A percentile compares a stretch with the other conserved stretches of the same genome.
These are phyloP conservation scores for Amiota mariae DNA, from an alignment of 2,888 invertebrate species.

Conservation along the genomic window DNA sequence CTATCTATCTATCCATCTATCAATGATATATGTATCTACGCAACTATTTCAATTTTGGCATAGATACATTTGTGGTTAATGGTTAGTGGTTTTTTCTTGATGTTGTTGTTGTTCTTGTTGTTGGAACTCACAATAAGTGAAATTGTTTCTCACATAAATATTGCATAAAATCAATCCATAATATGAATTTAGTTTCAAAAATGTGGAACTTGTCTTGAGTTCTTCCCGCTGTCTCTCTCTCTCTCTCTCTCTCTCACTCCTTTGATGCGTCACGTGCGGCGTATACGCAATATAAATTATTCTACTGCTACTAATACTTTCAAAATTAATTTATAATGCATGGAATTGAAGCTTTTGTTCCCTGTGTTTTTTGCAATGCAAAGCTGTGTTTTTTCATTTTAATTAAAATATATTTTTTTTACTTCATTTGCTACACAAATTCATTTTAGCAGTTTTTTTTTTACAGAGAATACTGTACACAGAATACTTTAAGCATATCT, in stretches of 20 bases:
- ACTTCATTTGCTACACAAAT: too few relatives aligned
- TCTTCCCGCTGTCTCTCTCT: not conserved
- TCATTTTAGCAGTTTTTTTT: conserved; percentile 14
- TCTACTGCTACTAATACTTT: not conserved
- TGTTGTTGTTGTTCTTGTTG: too few relatives aligned
- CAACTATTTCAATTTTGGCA: not conserved
- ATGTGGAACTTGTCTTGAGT: not conserved
- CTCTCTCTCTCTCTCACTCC: not conserved
- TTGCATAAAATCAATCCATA: conserved; percentile 9
- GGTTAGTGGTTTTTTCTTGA: too few relatives aligned
- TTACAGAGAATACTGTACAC: conserved; percentile 24
- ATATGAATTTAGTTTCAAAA: too few relatives aligned
- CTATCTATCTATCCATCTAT: not conserved
- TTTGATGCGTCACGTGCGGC: not conserved
- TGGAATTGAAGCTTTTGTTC: too few relatives aligned
- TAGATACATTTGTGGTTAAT: not conserved
- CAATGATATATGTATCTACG: too few relatives aligned
- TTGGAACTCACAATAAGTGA: not conserved
- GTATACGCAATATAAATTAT: conserved; percentile 14
- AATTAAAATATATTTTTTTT: conserved; percentile 42
- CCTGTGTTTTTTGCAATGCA: too few relatives aligned
- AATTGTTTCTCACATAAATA: conserved; percentile 25
- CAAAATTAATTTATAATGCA: conserved; percentile 22
- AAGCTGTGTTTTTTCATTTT: conserved; percentile 15
- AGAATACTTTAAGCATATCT: conserved; percentile 10